Conservation (phyloP, 1,140 invertebrate genomes). For the Diploscapter pachys region DNA sequence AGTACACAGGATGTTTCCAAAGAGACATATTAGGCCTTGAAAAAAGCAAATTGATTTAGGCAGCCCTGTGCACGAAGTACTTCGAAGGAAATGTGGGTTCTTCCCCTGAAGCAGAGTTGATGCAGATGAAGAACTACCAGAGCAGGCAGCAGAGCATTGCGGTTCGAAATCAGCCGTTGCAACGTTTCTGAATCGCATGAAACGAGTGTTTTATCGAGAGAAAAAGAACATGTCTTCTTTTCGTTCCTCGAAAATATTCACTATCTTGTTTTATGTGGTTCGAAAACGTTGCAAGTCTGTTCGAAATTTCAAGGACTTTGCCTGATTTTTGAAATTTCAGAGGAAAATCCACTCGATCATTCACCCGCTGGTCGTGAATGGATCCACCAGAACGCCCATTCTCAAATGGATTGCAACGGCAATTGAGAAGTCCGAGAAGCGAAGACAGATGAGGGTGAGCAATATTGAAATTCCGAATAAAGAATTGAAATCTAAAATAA, state of each 20-base stretch:
- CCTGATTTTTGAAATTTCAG: conserved; percentile 63
- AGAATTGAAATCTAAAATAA: conserved; percentile 6
- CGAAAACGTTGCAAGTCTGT: conserved; percentile 2
- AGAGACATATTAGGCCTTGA: too few relatives aligned
- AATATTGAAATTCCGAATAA: conserved; percentile 21
- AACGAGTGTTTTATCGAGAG: too few relatives aligned
- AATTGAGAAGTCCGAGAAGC: conserved; percentile 76
- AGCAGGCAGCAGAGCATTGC: too few relatives aligned
- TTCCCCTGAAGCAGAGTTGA: too few relatives aligned
- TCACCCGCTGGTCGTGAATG: conserved; percentile 77
- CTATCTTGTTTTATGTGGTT: neutral
- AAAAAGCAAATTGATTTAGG: too few relatives aligned
- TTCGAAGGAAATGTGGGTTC: too few relatives aligned
- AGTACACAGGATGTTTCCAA: too few relatives aligned
- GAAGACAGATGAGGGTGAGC: conserved; percentile 72
- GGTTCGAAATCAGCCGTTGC: too few relatives aligned
- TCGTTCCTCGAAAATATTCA: neutral
- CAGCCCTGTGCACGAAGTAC: too few relatives aligned
- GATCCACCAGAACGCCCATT: conserved; percentile 71
- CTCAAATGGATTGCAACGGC: conserved; percentile 75
- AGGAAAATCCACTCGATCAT: conserved; percentile 72
- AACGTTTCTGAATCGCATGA: too few relatives aligned
- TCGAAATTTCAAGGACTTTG: conserved; percentile 11
- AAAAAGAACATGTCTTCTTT: conserved; percentile 34
- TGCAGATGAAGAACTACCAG: too few relatives aligned